Base-by-base conservation (phyloP, 2,113 vertebrate species). In the Larimichthys polyactis region DNA sequence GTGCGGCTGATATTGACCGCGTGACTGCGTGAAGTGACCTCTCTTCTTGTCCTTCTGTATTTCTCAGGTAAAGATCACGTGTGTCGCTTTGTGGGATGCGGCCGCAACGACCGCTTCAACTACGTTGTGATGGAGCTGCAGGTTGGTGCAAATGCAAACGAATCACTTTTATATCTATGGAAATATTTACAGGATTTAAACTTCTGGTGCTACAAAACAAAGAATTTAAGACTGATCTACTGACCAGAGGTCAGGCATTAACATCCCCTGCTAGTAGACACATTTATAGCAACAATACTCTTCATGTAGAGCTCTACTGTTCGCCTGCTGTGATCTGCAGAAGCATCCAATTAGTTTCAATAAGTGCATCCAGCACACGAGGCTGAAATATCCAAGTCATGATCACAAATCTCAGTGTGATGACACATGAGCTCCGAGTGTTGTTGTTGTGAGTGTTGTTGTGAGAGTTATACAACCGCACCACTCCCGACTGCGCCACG, bases 81-180 rank as follows among this genome's bases (percentile, higher is more conserved):
- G 81, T 99, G 98, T 91, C 97, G 96, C 93, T 99, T 99, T 83
- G 97, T 99, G 89, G 98, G 98, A 90, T 99, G 98, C 68, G 98
- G 98, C 85, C 97, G 98, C 77, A 99, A 99, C 43, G 98, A 99
- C 90, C 96, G 97, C 82, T 99, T 99, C 90, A 99, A 99, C 95
- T 99, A 99, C 74, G 98, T 99, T 80, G 98, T 99, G 90, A 99
- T 99, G 98, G 97, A 99, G 84, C 96, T 99, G 77, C 98, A 99
- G 97, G 98, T 99, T 81, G 43, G 88, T 78, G 11, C n/a, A 0
- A 19, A 24, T 24, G 55, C 55, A 57, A 22, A 57, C 1, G 11
- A 3, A 11, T 3, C 43, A 3, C 10, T 44, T 44, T 44, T 44
- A 43, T 11, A 43, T 43, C 9, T 11, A 1, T 44, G 11, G 10